Evolutionary conservation across 2,888 invertebrate species (phyloP), one percentile per base, ranked within the genome.

Genomic region (Tinea trinotella): DNA sequence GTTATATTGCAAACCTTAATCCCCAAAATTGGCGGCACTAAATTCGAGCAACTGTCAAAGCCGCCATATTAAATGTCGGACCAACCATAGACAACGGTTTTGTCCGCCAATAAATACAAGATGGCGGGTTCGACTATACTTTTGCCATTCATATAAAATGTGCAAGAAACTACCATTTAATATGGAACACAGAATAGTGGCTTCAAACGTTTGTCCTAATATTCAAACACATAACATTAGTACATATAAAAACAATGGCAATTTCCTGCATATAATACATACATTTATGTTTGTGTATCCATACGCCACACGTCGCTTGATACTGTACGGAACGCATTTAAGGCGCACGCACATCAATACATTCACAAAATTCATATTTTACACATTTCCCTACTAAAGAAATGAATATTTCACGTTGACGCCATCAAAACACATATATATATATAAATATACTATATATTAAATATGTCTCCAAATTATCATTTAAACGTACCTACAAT

Each of bases 301-400:
- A 24, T 24, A 5, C 59, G 63, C 64, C 73, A 76, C 78, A 78
- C 76, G 74, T 79, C 77, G 66, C 72, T 75, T 78, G 74, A 74
- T 80, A 82, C 80, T 64, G 82, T 83, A 83, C 80, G 75, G 82
- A 83, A 82, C 82, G 82, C 84, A 82, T 73, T 30, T 7, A 22
- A 30, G 30, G 30, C 30, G 30, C 7, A 7, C 30, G 22, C 3
- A 5, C 30, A 30, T 30, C 30, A 4, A 2, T 30, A 7, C 30
- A 30, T 7, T 4, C 30, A 30, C 2, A 30, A 30, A 2, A 30
- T 7, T 22, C 22, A 22, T 5, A 22, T 22, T 7, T 5, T 22
- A 22, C 22, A 7, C 3, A 7, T 22, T 5, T 22, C 7, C 22
- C 22, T 5, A 22, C 4, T 22, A 22, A 7, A 22, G 7, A 22